A percentile compares a stretch with the other conserved stretches of the same genome.
phyloP scores from a whole-genome alignment of 2,113 vertebrate genomes.

The Eulemur macaco region DNA sequence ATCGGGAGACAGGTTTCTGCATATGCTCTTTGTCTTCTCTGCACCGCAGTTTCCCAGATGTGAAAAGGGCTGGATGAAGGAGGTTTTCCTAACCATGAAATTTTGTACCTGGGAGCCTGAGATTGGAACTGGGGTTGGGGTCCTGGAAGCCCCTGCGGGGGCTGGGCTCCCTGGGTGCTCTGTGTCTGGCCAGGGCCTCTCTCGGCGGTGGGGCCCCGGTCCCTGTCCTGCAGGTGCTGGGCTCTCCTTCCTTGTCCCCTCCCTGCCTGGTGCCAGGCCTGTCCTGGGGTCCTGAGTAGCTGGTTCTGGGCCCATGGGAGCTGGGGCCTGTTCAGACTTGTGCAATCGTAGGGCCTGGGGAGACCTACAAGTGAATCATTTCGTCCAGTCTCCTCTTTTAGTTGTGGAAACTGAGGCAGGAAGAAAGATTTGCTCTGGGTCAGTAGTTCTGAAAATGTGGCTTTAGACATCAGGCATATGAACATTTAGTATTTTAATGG shows the following conservation, averaged over 20 bases:
- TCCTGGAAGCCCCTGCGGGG: neutral
- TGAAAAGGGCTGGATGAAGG: neutral
- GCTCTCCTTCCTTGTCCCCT: neutral
- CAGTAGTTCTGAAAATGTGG: neutral
- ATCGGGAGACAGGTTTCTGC: neutral
- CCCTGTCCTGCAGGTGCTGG: neutral
- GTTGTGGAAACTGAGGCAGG: neutral
- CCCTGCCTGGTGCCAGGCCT: neutral
- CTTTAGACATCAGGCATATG: too few relatives aligned
- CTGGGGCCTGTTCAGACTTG: neutral
- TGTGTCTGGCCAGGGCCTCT: neutral
- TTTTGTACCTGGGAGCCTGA: neutral
- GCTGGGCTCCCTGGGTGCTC: neutral
- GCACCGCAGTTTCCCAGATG: neutral
- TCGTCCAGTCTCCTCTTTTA: neutral
- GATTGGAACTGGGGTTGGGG: neutral
- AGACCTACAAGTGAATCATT: neutral
- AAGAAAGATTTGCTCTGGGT: neutral
- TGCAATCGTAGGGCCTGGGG: neutral
- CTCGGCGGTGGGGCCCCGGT: fast-evolving
- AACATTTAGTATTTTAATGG: neutral
- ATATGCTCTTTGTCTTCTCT: neutral
- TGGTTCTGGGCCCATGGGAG: neutral
- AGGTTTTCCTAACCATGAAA: neutral
- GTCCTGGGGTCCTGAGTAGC: neutral